Conservation (phyloP, 2,113 vertebrate genomes). For the Erythrolamprus reginae region DNA sequence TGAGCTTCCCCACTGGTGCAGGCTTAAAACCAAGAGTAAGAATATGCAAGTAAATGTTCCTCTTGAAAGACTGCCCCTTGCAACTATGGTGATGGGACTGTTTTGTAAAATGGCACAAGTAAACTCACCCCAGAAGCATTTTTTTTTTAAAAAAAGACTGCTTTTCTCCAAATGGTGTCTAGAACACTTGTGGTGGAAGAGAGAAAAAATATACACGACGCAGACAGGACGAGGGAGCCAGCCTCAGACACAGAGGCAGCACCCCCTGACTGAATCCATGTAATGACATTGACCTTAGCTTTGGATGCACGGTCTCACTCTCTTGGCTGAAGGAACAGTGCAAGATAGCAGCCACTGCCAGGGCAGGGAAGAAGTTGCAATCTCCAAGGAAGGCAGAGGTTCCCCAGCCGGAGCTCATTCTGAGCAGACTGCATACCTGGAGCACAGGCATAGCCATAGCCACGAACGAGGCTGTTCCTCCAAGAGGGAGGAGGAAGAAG, state of each 20-base stretch:
- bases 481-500: constrained; percentile 30
- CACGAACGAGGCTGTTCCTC: constrained; percentile 41
- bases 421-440: constrained; percentile 52
- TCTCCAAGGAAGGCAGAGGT: constrained; percentile 41
- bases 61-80: not conserved
- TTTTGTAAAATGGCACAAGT: constrained; percentile 3
- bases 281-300: constrained; percentile 52
- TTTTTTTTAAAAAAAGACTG: constrained; percentile 24
- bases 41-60: not conserved
- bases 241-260: constrained; percentile 70
- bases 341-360: constrained; percentile 53
- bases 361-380: constrained; percentile 56
- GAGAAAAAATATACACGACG: constrained; percentile 43
- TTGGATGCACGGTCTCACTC: constrained; percentile 49
- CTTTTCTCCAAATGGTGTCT: not conserved
- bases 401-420: constrained; percentile 41
- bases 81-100: not conserved
- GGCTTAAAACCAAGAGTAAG: not conserved
- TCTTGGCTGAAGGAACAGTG: constrained; percentile 58
- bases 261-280: constrained; percentile 56
- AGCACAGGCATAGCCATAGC: constrained; percentile 51
- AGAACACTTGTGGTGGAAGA: constrained; percentile 22
- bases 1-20: not conserved
- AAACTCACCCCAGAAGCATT: not conserved
- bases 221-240: constrained; percentile 73